Percentiles rank a stretch among this genome's conserved stretches.
Conservation (phyloP, 2,113 vertebrate species). For the Dryoscopus gambensis region DNA sequence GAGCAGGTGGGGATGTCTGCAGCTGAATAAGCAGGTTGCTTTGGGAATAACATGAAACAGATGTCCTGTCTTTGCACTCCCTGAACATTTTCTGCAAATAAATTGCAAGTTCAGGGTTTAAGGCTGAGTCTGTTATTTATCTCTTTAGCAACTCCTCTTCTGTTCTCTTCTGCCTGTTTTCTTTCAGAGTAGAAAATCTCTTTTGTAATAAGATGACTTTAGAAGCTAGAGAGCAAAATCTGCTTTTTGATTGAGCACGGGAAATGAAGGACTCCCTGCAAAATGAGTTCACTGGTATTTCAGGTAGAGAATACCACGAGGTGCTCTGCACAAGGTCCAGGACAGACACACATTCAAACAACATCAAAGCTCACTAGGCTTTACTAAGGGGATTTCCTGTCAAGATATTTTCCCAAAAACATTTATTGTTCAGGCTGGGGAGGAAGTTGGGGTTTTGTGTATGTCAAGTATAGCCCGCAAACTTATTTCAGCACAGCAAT, state of each 20-base stretch:
- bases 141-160: slow-evolving; percentile 10
- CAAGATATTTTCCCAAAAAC: not conserved
- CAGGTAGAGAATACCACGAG: not conserved
- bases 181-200: not conserved
- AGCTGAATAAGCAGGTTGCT: slow-evolving; percentile 50
- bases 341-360: not conserved
- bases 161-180: not conserved
- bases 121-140: slow-evolving; percentile 18
- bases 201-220: not conserved
- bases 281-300: not conserved
- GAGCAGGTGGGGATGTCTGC: slow-evolving; percentile 31
- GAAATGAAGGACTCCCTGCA: not conserved
- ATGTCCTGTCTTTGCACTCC: slow-evolving; percentile 26
- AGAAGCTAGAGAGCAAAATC: not conserved
- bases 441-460: not conserved
- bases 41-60: slow-evolving; percentile 41
- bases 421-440: not conserved
- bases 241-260: not conserved
- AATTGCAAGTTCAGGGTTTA: slow-evolving; percentile 37
- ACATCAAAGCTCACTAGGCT: not conserved
- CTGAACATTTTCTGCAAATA: slow-evolving; percentile 19
- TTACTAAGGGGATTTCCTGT: not conserved
- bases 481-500: not conserved
- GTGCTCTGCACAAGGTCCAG: not conserved
- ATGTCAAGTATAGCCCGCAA: not conserved